Percentiles rank a stretch among this genome's conserved stretches.
Evolutionary conservation across 2,888 invertebrate species (phyloP).

Genomic region (Diadromus collaris): DNA sequence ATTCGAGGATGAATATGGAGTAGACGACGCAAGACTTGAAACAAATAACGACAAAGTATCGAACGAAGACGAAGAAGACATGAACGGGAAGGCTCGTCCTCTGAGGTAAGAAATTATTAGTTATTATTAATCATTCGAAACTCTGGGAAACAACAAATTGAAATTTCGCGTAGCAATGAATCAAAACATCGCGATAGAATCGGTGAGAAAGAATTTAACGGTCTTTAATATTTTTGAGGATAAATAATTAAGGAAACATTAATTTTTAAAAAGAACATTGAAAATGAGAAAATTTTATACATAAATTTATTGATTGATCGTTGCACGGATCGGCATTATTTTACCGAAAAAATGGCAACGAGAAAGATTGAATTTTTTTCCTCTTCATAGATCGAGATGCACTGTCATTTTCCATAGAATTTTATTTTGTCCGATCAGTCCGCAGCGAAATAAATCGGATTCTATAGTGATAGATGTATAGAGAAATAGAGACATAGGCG

Average conservation of each 20-base stretch:
- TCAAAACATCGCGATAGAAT: neutral
- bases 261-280: neutral
- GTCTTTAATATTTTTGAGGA: neutral
- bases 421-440: neutral
- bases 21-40: slow-evolving; percentile 5
- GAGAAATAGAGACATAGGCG: neutral
- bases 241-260: neutral
- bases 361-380: neutral
- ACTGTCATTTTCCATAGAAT: neutral
- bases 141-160: too few species aligned
- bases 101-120: slow-evolving; percentile 13
- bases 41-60: neutral
- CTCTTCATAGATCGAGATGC: neutral
- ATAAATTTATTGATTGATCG: neutral
- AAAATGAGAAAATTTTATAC: neutral
- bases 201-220: neutral
- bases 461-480: slow-evolving; percentile 3
- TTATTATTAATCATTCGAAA: neutral
- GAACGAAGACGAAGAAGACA: neutral
- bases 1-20: slow-evolving; percentile 38
- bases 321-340: neutral
- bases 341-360: neutral
- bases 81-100: slow-evolving; percentile 13
- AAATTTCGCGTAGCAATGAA: too few species aligned
- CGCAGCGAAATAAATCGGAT: neutral